Percentiles rank a stretch among this genome's conserved stretches.
These are phyloP conservation scores for Patagioenas fasciata DNA, from an alignment of 2,113 vertebrate species.

Conservation along the genomic window DNA sequence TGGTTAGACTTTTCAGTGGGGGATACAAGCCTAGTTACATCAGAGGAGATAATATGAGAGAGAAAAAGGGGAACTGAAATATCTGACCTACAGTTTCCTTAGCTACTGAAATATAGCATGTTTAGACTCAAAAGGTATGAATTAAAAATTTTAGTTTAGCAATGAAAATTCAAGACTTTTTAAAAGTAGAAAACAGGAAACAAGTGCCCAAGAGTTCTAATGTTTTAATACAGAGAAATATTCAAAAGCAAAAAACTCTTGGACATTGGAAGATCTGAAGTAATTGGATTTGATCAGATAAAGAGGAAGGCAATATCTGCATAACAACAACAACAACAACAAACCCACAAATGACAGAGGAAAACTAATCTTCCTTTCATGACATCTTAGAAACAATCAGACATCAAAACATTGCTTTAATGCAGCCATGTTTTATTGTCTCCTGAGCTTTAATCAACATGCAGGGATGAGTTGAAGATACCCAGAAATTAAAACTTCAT, in stretches of 20 bases:
- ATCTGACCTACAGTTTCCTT: not conserved
- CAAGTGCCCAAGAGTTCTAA: not conserved
- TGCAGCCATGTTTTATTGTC: not conserved
- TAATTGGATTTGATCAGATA: constrained; percentile 38
- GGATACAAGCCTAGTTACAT: not conserved
- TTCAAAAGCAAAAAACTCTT: constrained; percentile 5
- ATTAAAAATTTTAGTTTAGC: not conserved
- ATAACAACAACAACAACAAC: not conserved
- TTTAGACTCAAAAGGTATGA: not conserved
- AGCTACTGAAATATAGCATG: not conserved
- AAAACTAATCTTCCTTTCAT: constrained; percentile 11
- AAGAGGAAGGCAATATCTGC: constrained; percentile 34
- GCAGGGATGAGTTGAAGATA: not conserved
- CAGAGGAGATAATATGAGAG: not conserved
- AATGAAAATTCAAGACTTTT: not conserved
- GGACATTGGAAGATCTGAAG: not conserved
- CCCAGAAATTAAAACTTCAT: not conserved
- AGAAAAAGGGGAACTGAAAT: not conserved
- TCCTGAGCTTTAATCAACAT: not conserved
- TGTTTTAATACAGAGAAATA: not conserved
- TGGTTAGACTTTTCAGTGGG: not conserved
- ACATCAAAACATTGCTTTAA: constrained; percentile 32
- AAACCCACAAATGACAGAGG: not conserved
- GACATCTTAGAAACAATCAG: constrained; percentile 9
- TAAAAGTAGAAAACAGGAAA: not conserved